Percentiles rank a stretch among this genome's conserved stretches.
Conservation (phyloP, 2,888 invertebrate species). For the Rosalia funebris region DNA sequence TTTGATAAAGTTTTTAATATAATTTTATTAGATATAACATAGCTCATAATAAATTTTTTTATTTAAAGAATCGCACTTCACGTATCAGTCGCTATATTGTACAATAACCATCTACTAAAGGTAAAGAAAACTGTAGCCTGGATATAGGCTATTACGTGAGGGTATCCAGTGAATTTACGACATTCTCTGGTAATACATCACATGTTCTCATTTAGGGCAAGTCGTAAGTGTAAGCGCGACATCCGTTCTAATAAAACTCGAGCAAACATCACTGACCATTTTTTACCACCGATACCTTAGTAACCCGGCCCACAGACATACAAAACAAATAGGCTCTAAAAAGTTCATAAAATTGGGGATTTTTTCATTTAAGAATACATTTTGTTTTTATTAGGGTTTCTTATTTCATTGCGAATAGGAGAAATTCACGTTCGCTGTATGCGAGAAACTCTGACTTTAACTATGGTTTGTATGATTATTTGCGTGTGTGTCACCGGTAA, state of each 20-base stretch:
- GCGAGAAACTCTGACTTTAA: too few species aligned
- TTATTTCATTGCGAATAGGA: neutral
- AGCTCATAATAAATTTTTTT: too few species aligned
- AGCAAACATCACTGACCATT: constrained; percentile 39
- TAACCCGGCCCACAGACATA: constrained; percentile 18
- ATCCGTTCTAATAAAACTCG: constrained; percentile 55
- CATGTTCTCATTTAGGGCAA: constrained; percentile 55
- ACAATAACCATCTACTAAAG: neutral
- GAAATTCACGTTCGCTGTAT: too few species aligned
- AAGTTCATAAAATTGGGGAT: constrained; percentile 5
- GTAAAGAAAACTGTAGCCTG: constrained; percentile 1
- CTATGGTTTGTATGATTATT: too few species aligned
- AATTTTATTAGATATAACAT: neutral
- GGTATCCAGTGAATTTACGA: constrained; percentile 51
- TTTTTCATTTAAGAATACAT: constrained; percentile 10
- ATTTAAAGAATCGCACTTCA: neutral
- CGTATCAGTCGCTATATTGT: neutral
- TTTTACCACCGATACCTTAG: constrained; percentile 35
- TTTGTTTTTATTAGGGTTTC: neutral
- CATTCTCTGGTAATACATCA: constrained; percentile 53
- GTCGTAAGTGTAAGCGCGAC: constrained; percentile 54
- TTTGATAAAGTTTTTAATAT: neutral
- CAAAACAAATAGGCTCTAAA: constrained; percentile 5
- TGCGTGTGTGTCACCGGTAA: too few species aligned
- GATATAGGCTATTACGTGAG: constrained; percentile 13